Conservation (phyloP, 2,888 invertebrate species). For the Meteorus colon region DNA sequence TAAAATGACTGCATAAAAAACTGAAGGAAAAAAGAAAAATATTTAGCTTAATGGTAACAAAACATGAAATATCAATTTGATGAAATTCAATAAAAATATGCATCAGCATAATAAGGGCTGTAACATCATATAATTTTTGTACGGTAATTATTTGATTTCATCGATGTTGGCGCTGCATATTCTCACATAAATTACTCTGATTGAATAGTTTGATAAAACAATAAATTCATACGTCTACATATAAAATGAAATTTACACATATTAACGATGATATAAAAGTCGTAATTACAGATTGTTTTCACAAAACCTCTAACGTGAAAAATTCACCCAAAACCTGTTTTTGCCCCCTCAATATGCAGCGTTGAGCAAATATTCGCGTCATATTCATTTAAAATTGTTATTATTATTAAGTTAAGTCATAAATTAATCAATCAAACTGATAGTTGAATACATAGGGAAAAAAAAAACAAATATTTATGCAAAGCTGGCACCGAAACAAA, state of each 20-base stretch:
- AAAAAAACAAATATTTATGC: slow-evolving; percentile 56
- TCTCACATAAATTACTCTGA: neutral
- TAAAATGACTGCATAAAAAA: slow-evolving; percentile 2
- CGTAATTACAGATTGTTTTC: neutral
- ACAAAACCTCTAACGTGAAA: neutral
- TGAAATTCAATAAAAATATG: slow-evolving; percentile 3
- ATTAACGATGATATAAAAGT: slow-evolving; percentile 8
- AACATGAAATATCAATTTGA: neutral
- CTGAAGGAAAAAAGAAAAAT: neutral
- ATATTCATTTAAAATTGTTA: slow-evolving; percentile 62
- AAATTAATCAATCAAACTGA: neutral
- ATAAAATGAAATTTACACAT: neutral
- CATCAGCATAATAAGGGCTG: neutral
- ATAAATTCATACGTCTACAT: neutral
- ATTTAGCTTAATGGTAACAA: neutral
- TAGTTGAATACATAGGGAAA: slow-evolving; percentile 46
- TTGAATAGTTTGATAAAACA: neutral
- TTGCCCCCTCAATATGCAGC: slow-evolving; percentile 47
- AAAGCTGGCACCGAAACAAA: slow-evolving; percentile 52
- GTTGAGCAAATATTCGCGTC: slow-evolving; percentile 46
- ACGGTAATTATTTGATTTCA: neutral
- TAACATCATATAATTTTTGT: neutral
- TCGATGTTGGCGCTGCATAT: neutral
- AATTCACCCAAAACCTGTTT: slow-evolving; percentile 29
- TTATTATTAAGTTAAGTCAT: slow-evolving; percentile 43